Evolutionary conservation across 2,113 vertebrate species (phyloP).

Genomic region (Lagenorhynchus albirostris): DNA sequence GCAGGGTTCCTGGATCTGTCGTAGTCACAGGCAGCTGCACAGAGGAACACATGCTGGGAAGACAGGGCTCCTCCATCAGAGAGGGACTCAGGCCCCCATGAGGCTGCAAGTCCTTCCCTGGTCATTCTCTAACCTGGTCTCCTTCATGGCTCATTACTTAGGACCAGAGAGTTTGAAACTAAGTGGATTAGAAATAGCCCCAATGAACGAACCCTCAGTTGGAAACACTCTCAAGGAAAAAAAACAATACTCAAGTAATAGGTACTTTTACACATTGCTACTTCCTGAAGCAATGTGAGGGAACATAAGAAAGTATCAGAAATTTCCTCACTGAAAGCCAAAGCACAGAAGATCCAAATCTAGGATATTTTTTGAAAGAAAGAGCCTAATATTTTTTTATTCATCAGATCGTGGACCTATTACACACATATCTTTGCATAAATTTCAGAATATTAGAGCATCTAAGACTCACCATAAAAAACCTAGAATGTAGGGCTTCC

Average conservation of each 20-base stretch:
- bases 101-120: not conserved
- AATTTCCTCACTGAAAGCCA: not conserved
- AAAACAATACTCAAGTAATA: not conserved
- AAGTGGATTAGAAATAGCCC: slow-evolving; percentile 42
- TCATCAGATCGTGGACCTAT: not conserved
- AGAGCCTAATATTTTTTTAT: not conserved
- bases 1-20: slow-evolving; percentile 1
- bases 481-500: not conserved
- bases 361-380: not conserved
- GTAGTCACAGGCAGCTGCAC: not conserved
- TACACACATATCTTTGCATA: not conserved
- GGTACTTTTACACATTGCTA: not conserved
- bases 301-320: not conserved
- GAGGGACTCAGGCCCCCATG: not conserved
- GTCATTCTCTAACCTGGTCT: slow-evolving; percentile 42
- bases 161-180: slow-evolving; percentile 15
- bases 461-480: not conserved
- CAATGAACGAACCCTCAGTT: not conserved
- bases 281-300: not conserved
- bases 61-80: not conserved
- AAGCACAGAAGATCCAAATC: not conserved
- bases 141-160: slow-evolving; percentile 61
- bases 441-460: not conserved
- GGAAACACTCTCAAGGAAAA: slow-evolving; percentile 1
- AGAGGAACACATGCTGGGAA: not conserved